Evolutionary conservation across 2,888 invertebrate species (phyloP).

Genomic region (Yponomeuta sedellus): DNA sequence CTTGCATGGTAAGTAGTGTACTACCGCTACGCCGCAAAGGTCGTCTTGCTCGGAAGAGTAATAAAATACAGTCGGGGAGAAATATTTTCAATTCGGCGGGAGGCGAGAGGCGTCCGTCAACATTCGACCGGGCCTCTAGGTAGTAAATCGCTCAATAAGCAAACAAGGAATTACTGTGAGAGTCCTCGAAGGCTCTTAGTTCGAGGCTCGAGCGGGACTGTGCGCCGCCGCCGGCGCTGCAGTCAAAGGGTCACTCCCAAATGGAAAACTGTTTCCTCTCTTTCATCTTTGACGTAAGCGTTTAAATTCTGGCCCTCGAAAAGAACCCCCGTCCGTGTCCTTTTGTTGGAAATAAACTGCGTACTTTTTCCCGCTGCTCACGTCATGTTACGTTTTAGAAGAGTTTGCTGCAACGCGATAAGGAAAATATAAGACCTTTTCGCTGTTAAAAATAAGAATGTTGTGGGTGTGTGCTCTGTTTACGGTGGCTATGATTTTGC

Average conservation of each 20-base stretch:
- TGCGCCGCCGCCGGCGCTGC: no score
- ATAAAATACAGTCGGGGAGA: background rate
- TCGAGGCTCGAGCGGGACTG: no score
- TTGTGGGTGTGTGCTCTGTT: background rate
- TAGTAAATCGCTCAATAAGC: slow-evolving; percentile 1
- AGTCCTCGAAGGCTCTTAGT: background rate
- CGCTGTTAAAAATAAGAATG: background rate
- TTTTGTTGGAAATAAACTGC: slow-evolving; percentile 1
- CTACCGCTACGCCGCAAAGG: no score
- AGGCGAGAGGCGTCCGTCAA: no score
- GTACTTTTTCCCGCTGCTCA: background rate
- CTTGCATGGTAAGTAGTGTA: no score
- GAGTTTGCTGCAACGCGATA: background rate
- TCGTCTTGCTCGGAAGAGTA: background rate
- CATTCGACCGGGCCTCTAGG: no score
- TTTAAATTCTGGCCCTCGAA: background rate
- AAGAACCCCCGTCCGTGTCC: background rate
- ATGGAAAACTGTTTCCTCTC: background rate
- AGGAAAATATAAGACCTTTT: background rate
- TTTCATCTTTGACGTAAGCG: slow-evolving; percentile 5
- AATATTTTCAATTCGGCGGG: background rate
- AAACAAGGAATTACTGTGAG: background rate
- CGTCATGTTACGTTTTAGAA: background rate
- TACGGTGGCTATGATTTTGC: background rate
- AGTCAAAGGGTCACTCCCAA: background rate